Evolutionary conservation across 2,888 invertebrate genomes (phyloP).

Genomic region (Galeopsomyia nigrocyanea): DNA sequence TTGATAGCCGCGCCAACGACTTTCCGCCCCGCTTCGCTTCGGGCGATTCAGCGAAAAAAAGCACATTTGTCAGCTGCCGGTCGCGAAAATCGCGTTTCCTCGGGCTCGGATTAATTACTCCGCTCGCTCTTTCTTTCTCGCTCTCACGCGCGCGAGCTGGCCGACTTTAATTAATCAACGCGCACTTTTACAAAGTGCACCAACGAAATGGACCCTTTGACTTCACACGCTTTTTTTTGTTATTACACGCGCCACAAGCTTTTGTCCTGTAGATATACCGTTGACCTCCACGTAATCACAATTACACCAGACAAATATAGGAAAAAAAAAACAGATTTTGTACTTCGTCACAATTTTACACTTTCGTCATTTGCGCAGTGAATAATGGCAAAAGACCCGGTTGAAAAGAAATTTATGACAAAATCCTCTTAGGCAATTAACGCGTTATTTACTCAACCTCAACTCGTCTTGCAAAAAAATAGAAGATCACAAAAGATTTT

Average conservation of each 20-base stretch:
- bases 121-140: conserved; percentile 33
- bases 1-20: conserved; percentile 13
- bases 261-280: too few species aligned
- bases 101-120: conserved; percentile 58
- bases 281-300: too few species aligned
- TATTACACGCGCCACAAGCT: background rate
- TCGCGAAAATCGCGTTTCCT: conserved; percentile 52
- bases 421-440: conserved; percentile 36
- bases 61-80: conserved; percentile 61
- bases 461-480: background rate
- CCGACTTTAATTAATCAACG: conserved; percentile 50
- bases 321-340: too few species aligned
- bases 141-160: background rate
- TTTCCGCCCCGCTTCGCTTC: conserved; percentile 40
- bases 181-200: conserved; percentile 22
- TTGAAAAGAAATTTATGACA: background rate
- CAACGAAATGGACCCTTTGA: conserved; percentile 53
- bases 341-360: too few species aligned
- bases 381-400: background rate
- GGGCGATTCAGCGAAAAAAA: conserved; percentile 65
- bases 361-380: background rate
- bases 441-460: conserved; percentile 37
- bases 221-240: conserved; percentile 25
- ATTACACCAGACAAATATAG: too few species aligned
- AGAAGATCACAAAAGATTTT: conserved; percentile 11